Evolutionary conservation across 1,140 invertebrate genomes (phyloP).

Genomic region (Augochlora pura): DNA sequence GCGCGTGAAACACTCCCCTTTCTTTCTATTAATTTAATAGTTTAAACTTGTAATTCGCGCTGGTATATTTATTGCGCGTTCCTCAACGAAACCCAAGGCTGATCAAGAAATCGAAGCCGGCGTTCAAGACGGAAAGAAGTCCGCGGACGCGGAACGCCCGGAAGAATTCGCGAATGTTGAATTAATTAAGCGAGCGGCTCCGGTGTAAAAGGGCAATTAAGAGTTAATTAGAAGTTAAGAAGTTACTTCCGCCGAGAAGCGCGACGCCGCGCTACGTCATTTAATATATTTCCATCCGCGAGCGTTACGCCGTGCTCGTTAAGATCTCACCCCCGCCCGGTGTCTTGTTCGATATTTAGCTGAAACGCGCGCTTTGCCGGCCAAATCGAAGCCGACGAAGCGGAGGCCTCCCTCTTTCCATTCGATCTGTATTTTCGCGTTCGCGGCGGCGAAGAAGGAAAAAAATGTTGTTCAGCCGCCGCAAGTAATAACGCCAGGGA

Average conservation of each 20-base stretch:
- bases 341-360: neutral
- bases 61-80: no score
- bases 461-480: neutral
- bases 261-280: neutral
- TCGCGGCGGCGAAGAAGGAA: neutral
- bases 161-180: neutral
- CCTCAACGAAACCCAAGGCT: no score
- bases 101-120: neutral
- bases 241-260: neutral
- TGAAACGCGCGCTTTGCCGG: no score
- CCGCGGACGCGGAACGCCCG: no score
- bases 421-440: neutral
- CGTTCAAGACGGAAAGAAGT: no score
- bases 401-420: neutral
- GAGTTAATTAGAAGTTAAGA: slow-evolving; percentile 6
- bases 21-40: no score
- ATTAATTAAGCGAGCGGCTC: neutral
- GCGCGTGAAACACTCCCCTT: no score
- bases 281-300: neutral
- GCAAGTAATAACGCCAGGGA: slow-evolving; percentile 18
- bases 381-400: no score
- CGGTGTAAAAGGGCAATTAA: neutral
- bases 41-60: no score
- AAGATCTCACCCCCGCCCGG: no score
- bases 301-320: neutral